phyloP scores from a whole-genome alignment of 1,140 invertebrate species.

The Globodera rostochiensis region DNA sequence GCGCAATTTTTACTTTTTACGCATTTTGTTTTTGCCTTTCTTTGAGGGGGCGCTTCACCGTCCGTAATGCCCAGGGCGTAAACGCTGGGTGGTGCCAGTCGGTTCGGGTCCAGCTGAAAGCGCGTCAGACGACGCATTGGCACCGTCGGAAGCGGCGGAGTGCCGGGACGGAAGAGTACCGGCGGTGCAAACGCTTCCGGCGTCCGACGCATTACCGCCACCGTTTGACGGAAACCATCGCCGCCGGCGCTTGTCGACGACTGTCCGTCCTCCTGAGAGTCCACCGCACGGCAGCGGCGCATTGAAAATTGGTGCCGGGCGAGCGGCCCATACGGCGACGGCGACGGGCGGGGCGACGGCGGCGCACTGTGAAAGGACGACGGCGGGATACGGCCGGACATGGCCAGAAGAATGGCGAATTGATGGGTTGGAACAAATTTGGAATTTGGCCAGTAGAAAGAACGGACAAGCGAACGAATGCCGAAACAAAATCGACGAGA shows the following conservation, averaged over 20 bases:
- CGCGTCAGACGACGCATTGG: slow-evolving; percentile 5
- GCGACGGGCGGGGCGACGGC: not conserved
- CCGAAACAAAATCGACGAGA: not conserved
- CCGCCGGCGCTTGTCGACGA: not conserved
- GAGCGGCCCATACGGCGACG: not conserved
- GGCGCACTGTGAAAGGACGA: not conserved
- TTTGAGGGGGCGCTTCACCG: slow-evolving; percentile 33
- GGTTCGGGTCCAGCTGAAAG: slow-evolving; percentile 18
- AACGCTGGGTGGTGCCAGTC: slow-evolving; percentile 13
- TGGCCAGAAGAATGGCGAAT: too few relatives aligned
- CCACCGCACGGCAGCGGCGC: slow-evolving; percentile 7
- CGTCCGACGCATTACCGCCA: not conserved
- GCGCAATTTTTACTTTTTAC: too few relatives aligned
- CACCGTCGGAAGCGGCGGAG: slow-evolving; percentile 8
- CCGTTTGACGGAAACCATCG: not conserved
- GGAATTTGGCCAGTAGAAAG: not conserved
- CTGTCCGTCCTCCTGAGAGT: not conserved
- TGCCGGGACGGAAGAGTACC: slow-evolving; percentile 15
- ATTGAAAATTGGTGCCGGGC: not conserved
- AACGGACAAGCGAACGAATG: not conserved
- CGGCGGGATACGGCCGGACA: not conserved
- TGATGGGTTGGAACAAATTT: not conserved
- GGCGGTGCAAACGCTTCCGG: not conserved
- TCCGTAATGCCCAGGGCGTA: slow-evolving; percentile 21
- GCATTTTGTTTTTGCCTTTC: slow-evolving; percentile 10